Percentiles rank a stretch among this genome's conserved stretches.
Conservation (phyloP, 2,797 vertebrate genomes). For the Thunnus albacares region DNA sequence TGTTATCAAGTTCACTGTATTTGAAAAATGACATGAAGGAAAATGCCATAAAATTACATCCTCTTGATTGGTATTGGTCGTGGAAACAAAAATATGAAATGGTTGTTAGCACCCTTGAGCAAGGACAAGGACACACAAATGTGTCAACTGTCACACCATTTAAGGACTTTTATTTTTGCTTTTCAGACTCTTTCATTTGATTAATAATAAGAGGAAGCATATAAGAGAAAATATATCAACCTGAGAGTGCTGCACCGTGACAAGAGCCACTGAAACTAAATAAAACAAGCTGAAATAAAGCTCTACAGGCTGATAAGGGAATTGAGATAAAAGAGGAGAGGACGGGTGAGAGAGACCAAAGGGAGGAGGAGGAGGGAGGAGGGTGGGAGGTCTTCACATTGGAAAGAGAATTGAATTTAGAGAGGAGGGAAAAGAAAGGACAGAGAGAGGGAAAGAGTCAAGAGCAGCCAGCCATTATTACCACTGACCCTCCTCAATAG, state of each 20-base stretch:
- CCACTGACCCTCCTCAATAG: slow-evolving; percentile 82
- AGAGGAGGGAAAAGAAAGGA: slow-evolving; percentile 66
- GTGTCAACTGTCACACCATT: slow-evolving; percentile 9
- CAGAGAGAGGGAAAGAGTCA: slow-evolving; percentile 67
- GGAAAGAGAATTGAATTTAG: slow-evolving; percentile 80
- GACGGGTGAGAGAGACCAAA: slow-evolving; percentile 9
- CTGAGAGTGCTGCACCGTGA: slow-evolving; percentile 33
- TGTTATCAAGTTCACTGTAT: not conserved
- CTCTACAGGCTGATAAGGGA: slow-evolving; percentile 56
- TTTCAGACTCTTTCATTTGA: slow-evolving; percentile 41
- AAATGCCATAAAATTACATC: not conserved
- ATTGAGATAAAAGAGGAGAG: slow-evolving; percentile 51
- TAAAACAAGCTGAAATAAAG: slow-evolving; percentile 67
- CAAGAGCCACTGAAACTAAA: slow-evolving; percentile 67
- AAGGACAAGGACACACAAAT: slow-evolving; percentile 11
- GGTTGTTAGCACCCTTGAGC: not conserved
- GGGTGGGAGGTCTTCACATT: slow-evolving; percentile 53
- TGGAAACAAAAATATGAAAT: not conserved
- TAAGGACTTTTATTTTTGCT: slow-evolving; percentile 14
- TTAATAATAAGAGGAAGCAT: slow-evolving; percentile 52
- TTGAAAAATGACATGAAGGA: not conserved
- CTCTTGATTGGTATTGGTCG: not conserved
- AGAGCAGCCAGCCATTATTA: slow-evolving; percentile 81
- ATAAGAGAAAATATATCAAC: slow-evolving; percentile 64
- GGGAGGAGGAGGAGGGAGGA: not conserved